phyloP scores from a whole-genome alignment of 2,888 invertebrate species.

The Oscheius sp. region DNA sequence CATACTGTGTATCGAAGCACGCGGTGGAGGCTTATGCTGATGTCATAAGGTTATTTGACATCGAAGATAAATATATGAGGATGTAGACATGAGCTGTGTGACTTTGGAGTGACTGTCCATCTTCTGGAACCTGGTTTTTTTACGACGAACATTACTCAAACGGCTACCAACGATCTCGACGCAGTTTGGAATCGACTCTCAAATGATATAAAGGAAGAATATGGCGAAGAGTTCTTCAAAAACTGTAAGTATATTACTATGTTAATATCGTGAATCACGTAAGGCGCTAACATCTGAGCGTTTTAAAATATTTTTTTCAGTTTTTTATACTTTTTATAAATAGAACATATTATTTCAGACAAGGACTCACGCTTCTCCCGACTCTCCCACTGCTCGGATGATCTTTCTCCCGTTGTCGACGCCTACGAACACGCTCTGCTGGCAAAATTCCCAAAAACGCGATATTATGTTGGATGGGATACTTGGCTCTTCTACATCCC shows the following conservation, averaged over 20 bases:
- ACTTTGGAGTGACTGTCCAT: constrained; percentile 57
- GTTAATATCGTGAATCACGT: not conserved
- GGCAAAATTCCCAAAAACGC: constrained; percentile 46
- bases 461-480: constrained; percentile 56
- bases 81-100: constrained; percentile 56
- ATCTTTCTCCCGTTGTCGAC: constrained; percentile 47
- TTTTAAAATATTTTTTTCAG: too few species aligned
- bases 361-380: constrained; percentile 50
- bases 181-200: constrained; percentile 44
- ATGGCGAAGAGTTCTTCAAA: constrained; percentile 46
- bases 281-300: too few species aligned
- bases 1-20: constrained; percentile 65
- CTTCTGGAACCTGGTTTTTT: constrained; percentile 67
- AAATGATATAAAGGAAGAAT: constrained; percentile 41
- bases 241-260: constrained; percentile 36
- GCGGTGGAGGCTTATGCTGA: constrained; percentile 66
- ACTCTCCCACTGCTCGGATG: constrained; percentile 46
- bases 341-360: constrained; percentile 41
- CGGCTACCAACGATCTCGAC: constrained; percentile 51
- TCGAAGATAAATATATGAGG: not conserved
- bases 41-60: constrained; percentile 50
- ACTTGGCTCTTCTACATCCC: constrained; percentile 55
- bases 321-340: too few species aligned
- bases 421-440: constrained; percentile 53
- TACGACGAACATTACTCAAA: constrained; percentile 58